A percentile compares a stretch with the other conserved stretches of the same genome.
Conservation (phyloP, 2,888 invertebrate species). For the Troilus luridus region DNA sequence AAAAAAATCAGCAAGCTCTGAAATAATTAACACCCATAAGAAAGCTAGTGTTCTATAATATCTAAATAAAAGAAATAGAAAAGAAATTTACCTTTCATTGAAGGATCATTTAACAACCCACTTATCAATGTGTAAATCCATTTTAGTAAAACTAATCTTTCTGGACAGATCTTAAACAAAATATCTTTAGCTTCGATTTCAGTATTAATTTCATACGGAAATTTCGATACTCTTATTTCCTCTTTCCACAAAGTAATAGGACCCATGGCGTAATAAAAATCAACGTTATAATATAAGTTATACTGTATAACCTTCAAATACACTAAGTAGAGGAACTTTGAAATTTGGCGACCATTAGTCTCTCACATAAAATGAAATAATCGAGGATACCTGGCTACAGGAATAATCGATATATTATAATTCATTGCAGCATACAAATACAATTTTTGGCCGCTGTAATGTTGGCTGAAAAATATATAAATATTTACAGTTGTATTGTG, state of each 20-base stretch:
- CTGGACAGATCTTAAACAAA: conserved; percentile 13
- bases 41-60: not conserved
- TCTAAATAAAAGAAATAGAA: not conserved
- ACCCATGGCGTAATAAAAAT: not conserved
- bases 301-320: too few relatives aligned
- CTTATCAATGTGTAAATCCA: not conserved
- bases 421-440: too few relatives aligned
- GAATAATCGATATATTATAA: too few relatives aligned
- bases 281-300: not conserved
- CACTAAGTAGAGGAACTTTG: not conserved
- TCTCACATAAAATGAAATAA: not conserved
- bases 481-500: not conserved
- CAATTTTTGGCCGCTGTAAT: not conserved
- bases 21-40: not conserved
- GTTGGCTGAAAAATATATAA: not conserved
- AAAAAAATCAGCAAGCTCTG: not conserved
- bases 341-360: not conserved
- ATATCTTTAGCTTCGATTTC: conserved; percentile 4
- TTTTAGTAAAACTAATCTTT: not conserved
- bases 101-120: not conserved
- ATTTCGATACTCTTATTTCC: not conserved
- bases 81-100: not conserved
- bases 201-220: not conserved
- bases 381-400: not conserved
- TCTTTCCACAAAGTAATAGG: not conserved